Base-by-base conservation (phyloP, 2,113 vertebrate genomes). In the Madoqua kirkii region DNA sequence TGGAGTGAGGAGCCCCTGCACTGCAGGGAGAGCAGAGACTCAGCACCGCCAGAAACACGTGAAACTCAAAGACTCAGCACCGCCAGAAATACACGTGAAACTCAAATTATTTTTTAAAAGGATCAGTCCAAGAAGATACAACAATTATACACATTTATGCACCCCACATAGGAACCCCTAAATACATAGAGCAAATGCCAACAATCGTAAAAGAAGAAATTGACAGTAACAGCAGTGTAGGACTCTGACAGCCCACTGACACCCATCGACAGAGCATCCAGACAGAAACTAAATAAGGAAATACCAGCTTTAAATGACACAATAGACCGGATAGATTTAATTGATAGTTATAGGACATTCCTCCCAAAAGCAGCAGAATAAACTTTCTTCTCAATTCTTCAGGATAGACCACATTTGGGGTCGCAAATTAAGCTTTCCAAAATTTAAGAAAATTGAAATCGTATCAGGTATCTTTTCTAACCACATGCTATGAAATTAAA, bases 71-170 rank as follows among this genome's bases (percentile, higher is more conserved):
- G n/a, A 74, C 21, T 25, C 67, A 12, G 67, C 67, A 40, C 67
- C 25, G 21, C 67, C 67, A 40, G 11, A 74, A 13, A 40, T 2
- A 3, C 40, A 25, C 3, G 10, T 1, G 0, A 74, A 2, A 43
- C 1, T 23, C 3, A 40, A 7, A 74, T 23, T 25, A 25, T 13
- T 12, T 74, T 40, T 40, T 3, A 25, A 40, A 74, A 40, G 21
- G 67, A 25, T 40, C 36, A 3, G 6, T 25, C 67, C 11, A 25
- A 74, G 67, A 43, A 25, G 36, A 74, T 40, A 23, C 5, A 71
- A 43, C 67, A 74, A 40, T 13, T 40, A 40, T 40, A 7, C 36
- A 43, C 36, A 74, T 40, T 40, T 40, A 43, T 25, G 36, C 36
- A 74, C 36, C 67, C 67, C 40, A 74, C 21, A 74, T 21, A 36